Evolutionary conservation across 2,888 invertebrate species (phyloP).

Genomic region (Sesia apiformis): DNA sequence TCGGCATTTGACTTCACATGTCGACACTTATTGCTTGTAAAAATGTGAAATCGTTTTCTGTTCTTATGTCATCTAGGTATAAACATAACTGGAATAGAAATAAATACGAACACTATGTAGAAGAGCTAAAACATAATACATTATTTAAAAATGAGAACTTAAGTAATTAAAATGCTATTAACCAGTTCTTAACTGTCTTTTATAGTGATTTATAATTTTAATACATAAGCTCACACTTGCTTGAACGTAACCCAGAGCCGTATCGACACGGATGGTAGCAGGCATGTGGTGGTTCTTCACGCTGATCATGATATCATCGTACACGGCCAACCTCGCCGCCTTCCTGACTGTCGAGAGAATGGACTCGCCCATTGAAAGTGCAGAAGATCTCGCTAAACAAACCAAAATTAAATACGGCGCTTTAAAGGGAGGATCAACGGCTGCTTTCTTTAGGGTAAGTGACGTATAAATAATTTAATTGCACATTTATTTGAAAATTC

Average conservation of each 20-base stretch:
- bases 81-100: neutral
- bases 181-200: too few relatives aligned
- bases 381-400: slow-evolving; percentile 96
- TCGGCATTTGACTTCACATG: neutral
- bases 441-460: slow-evolving; percentile 93
- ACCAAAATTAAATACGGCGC: slow-evolving; percentile 98
- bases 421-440: slow-evolving; percentile 93
- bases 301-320: slow-evolving; percentile 95
- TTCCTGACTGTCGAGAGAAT: slow-evolving; percentile 94
- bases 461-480: neutral
- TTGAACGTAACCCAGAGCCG: slow-evolving; percentile 74
- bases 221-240: too few relatives aligned
- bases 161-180: too few relatives aligned
- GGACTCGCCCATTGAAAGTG: slow-evolving; percentile 96
- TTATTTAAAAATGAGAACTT: neutral
- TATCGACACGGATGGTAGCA: slow-evolving; percentile 90
- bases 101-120: neutral
- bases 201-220: too few relatives aligned
- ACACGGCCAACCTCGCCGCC: slow-evolving; percentile 96
- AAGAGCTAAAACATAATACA: neutral
- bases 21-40: neutral
- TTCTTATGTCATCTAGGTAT: too few relatives aligned
- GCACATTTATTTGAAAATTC: too few relatives aligned
- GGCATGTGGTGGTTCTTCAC: slow-evolving; percentile 98
- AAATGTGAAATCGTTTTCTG: neutral